Base-by-base conservation (phyloP, 2,888 invertebrate species). In the Griposia aprilina region DNA sequence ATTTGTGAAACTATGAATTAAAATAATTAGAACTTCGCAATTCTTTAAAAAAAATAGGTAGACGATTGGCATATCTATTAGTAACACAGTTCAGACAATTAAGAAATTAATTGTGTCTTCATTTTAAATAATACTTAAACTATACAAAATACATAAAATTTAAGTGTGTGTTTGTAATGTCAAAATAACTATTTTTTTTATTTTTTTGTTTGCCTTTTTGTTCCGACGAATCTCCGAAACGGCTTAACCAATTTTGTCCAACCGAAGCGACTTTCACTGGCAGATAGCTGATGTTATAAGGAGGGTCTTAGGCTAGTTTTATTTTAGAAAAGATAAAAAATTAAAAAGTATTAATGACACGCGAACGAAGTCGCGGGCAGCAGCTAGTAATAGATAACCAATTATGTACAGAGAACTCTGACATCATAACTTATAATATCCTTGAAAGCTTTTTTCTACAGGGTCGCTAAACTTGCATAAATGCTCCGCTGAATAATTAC, bases 391-490 rank as follows among this genome's bases (percentile, higher is more conserved):
- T 57, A n/a, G 52, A 57, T 60, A 23, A 81, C 8, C 67, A 59
- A 76, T 81, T 82, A 82, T 36, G 5, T 45, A 81, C 68, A 82
- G 82, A 72, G 52, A 72, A 59, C 20, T 63, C 71, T 72, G 67
- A 59, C 57, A 59, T 81, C 50, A 71, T 48, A 65, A 15, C 65
- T 8, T 59, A 45, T 79, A 59, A 73, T 68, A 77, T 72, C 82
- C 76, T 81, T 82, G 71, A 72, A 68, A 45, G 50, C 4, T 59
- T 68, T 79, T 69, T 71, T 59, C 7, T 78, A 76, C 30, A 41
- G 50, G 8, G 13, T 62, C 55, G 23, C 67, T 57, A 71, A 71
- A 71, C 59, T 76, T 71, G 71, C 67, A 57, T 70, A 62, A 75
- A 81, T 55, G 15, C 59, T 48, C 36, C 52, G 30, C 20, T 69